Percentiles rank a stretch among this genome's conserved stretches.
Conservation (phyloP, 2,113 vertebrate species). For the Ictidomys tridecemlineatus region DNA sequence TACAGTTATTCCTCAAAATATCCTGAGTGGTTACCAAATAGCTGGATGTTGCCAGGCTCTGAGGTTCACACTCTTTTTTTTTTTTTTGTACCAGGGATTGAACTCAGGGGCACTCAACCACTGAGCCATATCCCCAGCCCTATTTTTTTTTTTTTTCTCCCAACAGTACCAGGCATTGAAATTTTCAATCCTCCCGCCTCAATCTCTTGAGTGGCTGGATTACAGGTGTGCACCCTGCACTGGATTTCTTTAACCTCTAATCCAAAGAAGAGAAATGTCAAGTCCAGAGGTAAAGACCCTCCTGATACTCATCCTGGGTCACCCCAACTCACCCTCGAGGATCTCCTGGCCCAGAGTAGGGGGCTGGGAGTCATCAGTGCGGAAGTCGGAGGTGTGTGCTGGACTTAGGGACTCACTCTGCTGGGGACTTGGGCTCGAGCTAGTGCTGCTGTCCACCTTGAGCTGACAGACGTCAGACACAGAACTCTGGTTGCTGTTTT, state of each 20-base stretch:
- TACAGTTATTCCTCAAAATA: not conserved
- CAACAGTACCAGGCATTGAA: too few species aligned
- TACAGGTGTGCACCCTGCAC: not conserved
- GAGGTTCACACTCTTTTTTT: not conserved
- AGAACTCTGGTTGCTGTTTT: slow-evolving; percentile 99
- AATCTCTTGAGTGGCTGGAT: not conserved
- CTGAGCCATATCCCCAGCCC: too few species aligned
- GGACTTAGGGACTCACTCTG: slow-evolving; percentile 95
- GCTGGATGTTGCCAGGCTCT: not conserved
- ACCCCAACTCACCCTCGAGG: slow-evolving; percentile 91
- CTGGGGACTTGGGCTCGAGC: slow-evolving; percentile 95
- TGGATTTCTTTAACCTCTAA: not conserved
- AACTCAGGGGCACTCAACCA: too few species aligned
- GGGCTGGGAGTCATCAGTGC: slow-evolving; percentile 96
- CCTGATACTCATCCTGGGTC: not conserved
- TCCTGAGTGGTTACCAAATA: not conserved
- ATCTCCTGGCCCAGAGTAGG: slow-evolving; percentile 97
- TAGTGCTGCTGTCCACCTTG: slow-evolving; percentile 97
- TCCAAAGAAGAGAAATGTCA: not conserved
- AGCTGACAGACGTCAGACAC: slow-evolving; percentile 95
- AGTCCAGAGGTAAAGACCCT: not conserved
- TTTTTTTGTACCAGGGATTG: too few species aligned
- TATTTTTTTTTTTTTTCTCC: too few species aligned
- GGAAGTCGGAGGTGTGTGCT: slow-evolving; percentile 92
- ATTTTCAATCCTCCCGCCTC: not conserved